phyloP scores from a whole-genome alignment of 1,140 invertebrate genomes.

The Octopus bimaculoides region DNA sequence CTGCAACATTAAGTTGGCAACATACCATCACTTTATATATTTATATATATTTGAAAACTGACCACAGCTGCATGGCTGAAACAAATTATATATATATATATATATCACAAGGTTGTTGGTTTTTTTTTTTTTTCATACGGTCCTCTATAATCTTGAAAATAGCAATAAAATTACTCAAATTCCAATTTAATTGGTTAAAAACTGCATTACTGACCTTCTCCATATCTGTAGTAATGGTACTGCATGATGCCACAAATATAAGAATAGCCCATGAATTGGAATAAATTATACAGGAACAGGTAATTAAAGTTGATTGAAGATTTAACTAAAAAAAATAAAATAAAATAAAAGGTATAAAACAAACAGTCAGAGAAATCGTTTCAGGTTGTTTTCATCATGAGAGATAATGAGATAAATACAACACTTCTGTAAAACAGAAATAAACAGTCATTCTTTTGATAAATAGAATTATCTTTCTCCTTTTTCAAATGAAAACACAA shows the following conservation, averaged over 20 bases:
- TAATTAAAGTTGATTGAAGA: constrained; percentile 81
- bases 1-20: too few relatives aligned
- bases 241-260: constrained; percentile 71
- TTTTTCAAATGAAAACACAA: too few relatives aligned
- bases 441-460: too few relatives aligned
- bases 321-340: constrained; percentile 54
- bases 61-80: too few relatives aligned
- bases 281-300: constrained; percentile 84
- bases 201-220: constrained; percentile 59
- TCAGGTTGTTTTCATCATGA: neutral
- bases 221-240: constrained; percentile 73
- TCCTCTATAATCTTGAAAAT: neutral
- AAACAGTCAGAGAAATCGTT: neutral
- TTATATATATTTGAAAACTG: too few relatives aligned
- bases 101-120: too few relatives aligned
- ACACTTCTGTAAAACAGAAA: too few relatives aligned
- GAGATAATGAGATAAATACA: too few relatives aligned
- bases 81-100: too few relatives aligned
- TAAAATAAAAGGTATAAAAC: neutral
- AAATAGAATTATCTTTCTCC: too few relatives aligned
- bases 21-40: too few relatives aligned
- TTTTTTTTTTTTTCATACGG: too few relatives aligned
- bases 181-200: neutral
- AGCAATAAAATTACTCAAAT: neutral
- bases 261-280: constrained; percentile 83